Evolutionary conservation across 1,140 invertebrate genomes (phyloP).

Genomic region (Vanessa atalanta): DNA sequence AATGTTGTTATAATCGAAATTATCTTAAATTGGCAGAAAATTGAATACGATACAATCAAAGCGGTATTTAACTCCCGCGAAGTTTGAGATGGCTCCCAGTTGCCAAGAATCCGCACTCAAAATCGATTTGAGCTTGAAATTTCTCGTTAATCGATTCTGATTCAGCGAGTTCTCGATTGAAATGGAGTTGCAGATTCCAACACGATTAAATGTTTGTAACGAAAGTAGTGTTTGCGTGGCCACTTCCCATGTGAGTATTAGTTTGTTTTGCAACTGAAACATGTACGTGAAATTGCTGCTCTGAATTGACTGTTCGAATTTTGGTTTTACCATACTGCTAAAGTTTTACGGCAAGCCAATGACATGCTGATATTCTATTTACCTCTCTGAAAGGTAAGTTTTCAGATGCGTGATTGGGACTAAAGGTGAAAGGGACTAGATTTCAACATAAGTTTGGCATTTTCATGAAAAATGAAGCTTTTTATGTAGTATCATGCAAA

Average conservation of each 20-base stretch:
- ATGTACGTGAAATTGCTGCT: constrained; percentile 11
- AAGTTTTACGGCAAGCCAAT: constrained; percentile 2
- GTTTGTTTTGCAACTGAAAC: constrained; percentile 30
- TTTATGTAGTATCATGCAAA: too few species aligned
- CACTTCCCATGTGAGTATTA: constrained; percentile 29
- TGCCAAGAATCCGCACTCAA: constrained; percentile 52
- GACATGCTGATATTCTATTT: neutral
- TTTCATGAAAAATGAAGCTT: too few species aligned
- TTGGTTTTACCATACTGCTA: neutral
- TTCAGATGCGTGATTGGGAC: too few species aligned
- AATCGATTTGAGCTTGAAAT: constrained; percentile 68
- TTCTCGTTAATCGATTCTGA: constrained; percentile 70
- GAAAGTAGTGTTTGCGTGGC: constrained; percentile 51
- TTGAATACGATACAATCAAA: constrained; percentile 62
- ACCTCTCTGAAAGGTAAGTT: too few species aligned
- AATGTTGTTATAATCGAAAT: constrained; percentile 30
- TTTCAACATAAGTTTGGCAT: too few species aligned
- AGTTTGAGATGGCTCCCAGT: constrained; percentile 50
- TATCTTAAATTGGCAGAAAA: constrained; percentile 40
- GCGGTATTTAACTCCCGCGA: constrained; percentile 52
- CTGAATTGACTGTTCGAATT: constrained; percentile 8
- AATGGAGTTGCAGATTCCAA: constrained; percentile 57
- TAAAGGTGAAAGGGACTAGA: too few species aligned
- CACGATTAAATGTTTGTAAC: constrained; percentile 58
- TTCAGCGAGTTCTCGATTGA: constrained; percentile 65